Percentiles rank a stretch among this genome's conserved stretches.
Evolutionary conservation across 2,797 vertebrate species (phyloP).

Genomic region (Gymnoscopelus microlampas): DNA sequence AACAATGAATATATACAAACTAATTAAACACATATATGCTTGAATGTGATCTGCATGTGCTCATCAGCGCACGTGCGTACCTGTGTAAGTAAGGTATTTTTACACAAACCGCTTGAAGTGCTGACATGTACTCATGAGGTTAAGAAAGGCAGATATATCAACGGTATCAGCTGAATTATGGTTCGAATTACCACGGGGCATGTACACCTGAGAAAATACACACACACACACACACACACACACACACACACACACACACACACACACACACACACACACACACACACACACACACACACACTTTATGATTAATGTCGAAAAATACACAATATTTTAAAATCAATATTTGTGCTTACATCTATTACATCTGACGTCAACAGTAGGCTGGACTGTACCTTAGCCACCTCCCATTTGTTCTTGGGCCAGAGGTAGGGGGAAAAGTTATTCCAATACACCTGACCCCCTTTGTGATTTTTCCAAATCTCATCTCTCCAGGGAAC

Average conservation of each 20-base stretch:
- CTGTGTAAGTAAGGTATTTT: neutral
- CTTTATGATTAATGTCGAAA: too few relatives aligned
- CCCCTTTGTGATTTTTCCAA: conserved; percentile 1
- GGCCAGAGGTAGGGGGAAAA: conserved; percentile 52
- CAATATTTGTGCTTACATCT: too few relatives aligned
- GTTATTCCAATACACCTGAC: conserved; percentile 46
- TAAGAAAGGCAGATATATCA: conserved; percentile 62
- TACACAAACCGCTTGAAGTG: conserved; percentile 36
- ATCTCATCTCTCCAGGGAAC: conserved; percentile 46
- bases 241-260: conserved; percentile 1
- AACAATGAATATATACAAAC: too few relatives aligned
- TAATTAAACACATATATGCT: too few relatives aligned
- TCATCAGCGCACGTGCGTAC: conserved; percentile 15
- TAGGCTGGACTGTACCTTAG: conserved; percentile 61
- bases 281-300: too few relatives aligned
- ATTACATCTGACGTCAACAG: neutral
- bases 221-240: neutral
- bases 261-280: conserved; percentile 4
- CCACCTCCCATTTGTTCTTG: conserved; percentile 67
- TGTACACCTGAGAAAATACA: conserved; percentile 61
- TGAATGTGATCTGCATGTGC: too few relatives aligned
- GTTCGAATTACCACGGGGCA: conserved; percentile 40
- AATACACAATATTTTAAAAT: too few relatives aligned
- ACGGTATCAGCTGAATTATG: conserved; percentile 48
- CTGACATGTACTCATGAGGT: conserved; percentile 50